Evolutionary conservation across 2,888 invertebrate genomes (phyloP).

Genomic region (Idaea dimidiata): DNA sequence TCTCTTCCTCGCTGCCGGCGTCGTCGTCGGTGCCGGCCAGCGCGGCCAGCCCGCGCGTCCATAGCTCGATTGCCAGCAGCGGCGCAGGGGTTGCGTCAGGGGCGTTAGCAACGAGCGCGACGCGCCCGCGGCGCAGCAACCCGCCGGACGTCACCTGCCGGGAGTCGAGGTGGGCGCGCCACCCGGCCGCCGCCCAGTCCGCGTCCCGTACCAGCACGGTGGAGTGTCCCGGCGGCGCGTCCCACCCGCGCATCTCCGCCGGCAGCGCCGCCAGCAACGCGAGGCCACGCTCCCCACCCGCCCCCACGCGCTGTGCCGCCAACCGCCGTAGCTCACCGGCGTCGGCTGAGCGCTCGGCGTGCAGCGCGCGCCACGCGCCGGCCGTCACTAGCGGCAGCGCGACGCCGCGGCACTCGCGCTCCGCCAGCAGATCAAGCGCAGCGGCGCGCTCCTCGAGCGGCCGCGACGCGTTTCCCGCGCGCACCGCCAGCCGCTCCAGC

Average conservation of each 20-base stretch:
- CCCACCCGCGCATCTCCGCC: slow-evolving; percentile 35
- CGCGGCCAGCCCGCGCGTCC: slow-evolving; percentile 51
- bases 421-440: slow-evolving; percentile 46
- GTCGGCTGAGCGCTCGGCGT: slow-evolving; percentile 24
- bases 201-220: slow-evolving; percentile 45
- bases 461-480: slow-evolving; percentile 31
- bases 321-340: slow-evolving; percentile 55
- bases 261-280: slow-evolving; percentile 30
- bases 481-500: slow-evolving; percentile 27
- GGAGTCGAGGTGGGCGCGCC: slow-evolving; percentile 46
- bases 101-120: slow-evolving; percentile 36
- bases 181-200: slow-evolving; percentile 39
- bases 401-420: slow-evolving; percentile 29
- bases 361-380: slow-evolving; percentile 29
- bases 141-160: slow-evolving; percentile 53
- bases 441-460: slow-evolving; percentile 46
- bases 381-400: slow-evolving; percentile 35
- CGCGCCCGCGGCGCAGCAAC: slow-evolving; percentile 52
- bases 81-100: slow-evolving; percentile 25
- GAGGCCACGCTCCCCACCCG: slow-evolving; percentile 31
- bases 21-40: slow-evolving; percentile 26
- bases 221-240: slow-evolving; percentile 43
- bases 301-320: slow-evolving; percentile 49
- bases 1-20: slow-evolving; percentile 26
- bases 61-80: slow-evolving; percentile 38